A percentile compares a stretch with the other conserved stretches of the same genome.
phyloP scores from a whole-genome alignment of 2,888 invertebrate species.

The Pandemis corylana region DNA sequence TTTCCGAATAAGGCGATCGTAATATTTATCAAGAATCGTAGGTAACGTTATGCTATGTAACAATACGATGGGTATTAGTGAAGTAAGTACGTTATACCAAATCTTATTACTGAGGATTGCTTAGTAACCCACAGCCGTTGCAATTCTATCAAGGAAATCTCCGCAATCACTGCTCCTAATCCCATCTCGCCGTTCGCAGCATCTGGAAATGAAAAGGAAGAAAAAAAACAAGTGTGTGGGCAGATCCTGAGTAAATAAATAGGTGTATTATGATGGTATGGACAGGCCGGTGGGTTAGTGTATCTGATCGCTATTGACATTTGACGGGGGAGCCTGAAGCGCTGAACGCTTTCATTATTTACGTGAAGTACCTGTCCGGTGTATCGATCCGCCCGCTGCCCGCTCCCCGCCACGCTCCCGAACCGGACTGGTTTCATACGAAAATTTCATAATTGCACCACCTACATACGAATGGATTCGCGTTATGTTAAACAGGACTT shows the following conservation, averaged over 20 bases:
- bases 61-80: not conserved
- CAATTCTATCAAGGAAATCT: constrained; percentile 33
- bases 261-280: constrained; percentile 18
- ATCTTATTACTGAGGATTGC: constrained; percentile 20
- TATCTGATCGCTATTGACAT: constrained; percentile 66
- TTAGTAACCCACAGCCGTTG: constrained; percentile 23
- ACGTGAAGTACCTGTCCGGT: constrained; percentile 61
- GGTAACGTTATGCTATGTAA: not conserved
- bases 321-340: constrained; percentile 57
- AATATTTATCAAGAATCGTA: not conserved
- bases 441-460: constrained; percentile 51
- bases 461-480: constrained; percentile 10
- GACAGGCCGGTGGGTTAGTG: constrained; percentile 31
- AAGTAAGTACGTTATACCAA: constrained; percentile 1
- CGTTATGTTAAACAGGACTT: constrained; percentile 2
- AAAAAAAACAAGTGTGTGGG: not conserved
- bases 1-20: not conserved
- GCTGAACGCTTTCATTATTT: constrained; percentile 75
- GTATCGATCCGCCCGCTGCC: constrained; percentile 49
- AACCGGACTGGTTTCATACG: constrained; percentile 58
- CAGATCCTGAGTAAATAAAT: constrained; percentile 20
- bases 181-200: constrained; percentile 10
- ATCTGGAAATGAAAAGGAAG: constrained; percentile 13
- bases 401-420: constrained; percentile 43
- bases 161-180: constrained; percentile 33